A percentile compares a stretch with the other conserved stretches of the same genome.
Conservation (phyloP, 2,888 invertebrate genomes). For the Apamea crenata region DNA sequence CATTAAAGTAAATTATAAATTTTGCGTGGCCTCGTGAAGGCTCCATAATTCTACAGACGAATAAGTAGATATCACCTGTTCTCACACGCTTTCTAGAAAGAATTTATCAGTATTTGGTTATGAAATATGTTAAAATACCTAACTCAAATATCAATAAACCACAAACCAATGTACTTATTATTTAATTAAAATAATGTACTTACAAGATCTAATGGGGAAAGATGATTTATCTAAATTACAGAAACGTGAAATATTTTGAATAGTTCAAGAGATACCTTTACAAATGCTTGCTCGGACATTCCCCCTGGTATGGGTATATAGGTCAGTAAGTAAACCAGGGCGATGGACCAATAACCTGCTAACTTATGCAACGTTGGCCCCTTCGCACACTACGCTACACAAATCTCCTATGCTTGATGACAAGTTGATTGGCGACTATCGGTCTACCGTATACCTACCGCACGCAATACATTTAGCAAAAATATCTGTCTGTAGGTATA, state of each 20-base stretch:
- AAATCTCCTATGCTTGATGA: slow-evolving; percentile 1
- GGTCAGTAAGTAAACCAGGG: slow-evolving; percentile 37
- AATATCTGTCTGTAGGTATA: background rate
- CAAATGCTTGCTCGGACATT: background rate
- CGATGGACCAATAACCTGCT: slow-evolving; percentile 35
- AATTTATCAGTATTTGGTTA: too few species aligned
- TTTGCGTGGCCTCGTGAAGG: background rate
- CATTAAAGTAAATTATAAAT: slow-evolving; percentile 34
- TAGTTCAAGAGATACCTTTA: background rate
- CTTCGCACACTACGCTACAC: background rate
- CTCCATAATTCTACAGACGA: background rate
- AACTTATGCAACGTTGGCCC: background rate
- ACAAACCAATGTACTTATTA: slow-evolving; percentile 9
- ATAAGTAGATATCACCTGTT: background rate
- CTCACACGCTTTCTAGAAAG: slow-evolving; percentile 31
- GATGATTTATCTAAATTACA: slow-evolving; percentile 34
- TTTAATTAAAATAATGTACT: slow-evolving; percentile 18
- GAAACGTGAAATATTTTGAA: slow-evolving; percentile 13
- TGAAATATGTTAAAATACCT: slow-evolving; percentile 28
- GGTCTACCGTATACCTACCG: background rate
- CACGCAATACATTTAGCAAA: background rate
- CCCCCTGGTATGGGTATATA: slow-evolving; percentile 18
- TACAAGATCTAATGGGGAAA: slow-evolving; percentile 8
- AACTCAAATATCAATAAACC: slow-evolving; percentile 14
- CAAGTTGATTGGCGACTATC: slow-evolving; percentile 5